Conservation (phyloP, 2,888 invertebrate species). For the Acronicta aceris region DNA sequence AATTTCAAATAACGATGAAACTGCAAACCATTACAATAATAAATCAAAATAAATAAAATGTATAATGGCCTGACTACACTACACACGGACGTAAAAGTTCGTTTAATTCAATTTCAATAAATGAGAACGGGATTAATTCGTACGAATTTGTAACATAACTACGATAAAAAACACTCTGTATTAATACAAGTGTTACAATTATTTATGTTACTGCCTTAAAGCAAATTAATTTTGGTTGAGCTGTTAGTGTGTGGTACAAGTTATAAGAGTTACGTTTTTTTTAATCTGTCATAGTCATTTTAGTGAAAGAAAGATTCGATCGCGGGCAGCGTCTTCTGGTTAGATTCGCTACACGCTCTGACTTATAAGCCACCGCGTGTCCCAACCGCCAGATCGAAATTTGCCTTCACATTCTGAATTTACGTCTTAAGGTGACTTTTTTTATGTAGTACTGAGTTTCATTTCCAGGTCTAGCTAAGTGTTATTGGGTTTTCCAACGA, state of each 20-base stretch:
- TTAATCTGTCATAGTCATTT: neutral
- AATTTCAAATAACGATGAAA: too few species aligned
- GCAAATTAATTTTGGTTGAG: conserved; percentile 65
- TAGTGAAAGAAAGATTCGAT: too few species aligned
- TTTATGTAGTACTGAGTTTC: too few species aligned
- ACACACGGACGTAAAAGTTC: neutral
- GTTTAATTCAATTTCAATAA: conserved; percentile 22
- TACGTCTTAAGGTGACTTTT: too few species aligned
- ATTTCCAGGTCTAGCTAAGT: too few species aligned
- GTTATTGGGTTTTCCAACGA: too few species aligned
- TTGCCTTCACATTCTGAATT: too few species aligned
- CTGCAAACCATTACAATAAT: neutral
- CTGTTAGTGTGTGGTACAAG: conserved; percentile 32
- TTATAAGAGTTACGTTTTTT: neutral
- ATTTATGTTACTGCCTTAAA: conserved; percentile 64
- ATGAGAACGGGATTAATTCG: conserved; percentile 20
- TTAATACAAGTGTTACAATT: conserved; percentile 55
- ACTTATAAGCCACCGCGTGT: too few species aligned
- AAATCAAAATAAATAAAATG: neutral
- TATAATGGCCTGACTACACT: neutral
- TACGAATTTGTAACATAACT: conserved; percentile 20
- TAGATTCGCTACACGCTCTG: too few species aligned
- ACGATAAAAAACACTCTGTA: conserved; percentile 23
- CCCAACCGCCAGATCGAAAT: too few species aligned
- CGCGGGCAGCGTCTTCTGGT: too few species aligned